Evolutionary conservation across 2,113 vertebrate species (phyloP), one percentile per base, ranked within the genome.

Genomic region (Dromaius novaehollandiae): DNA sequence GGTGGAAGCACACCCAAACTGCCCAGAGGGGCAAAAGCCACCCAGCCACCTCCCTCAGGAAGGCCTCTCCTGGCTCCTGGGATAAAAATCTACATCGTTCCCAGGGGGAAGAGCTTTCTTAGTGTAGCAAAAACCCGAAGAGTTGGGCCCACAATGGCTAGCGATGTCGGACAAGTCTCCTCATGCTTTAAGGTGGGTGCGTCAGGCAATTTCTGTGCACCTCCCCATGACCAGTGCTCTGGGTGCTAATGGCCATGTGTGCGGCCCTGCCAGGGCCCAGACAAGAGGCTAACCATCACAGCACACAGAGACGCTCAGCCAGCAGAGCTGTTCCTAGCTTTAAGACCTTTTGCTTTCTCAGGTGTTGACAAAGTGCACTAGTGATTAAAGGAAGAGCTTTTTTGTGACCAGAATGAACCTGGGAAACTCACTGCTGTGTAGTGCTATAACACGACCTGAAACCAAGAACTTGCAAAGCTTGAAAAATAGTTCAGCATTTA

Each of bases 21-120:
- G 82, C 13, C 26, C 3, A 30, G 46, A 38, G 56, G 56, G 44
- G 46, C n/a, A 70, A 48, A 11, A 75, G 14, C 24, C 16, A 50
- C 9, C 6, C 50, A 48, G 16, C 1, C 0, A 0, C 5, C 10
- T 48, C 48, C 17, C 13, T 5, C 3, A 1, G 7, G 25, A 21
- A 91, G 61, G 61, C 5, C 34, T 24, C 13, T 55, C 30, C 25
- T 80, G 10, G 5, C 73, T 19, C 8, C 25, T 63, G 34, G 36
- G 6, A 21, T 69, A 36, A 58, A 58, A 68, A 64, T 11, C 28
- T 11, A 3, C 28, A 8, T 7, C 42, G 5, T 64, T 38, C 9
- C 28, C 15, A 16, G 34, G 46, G 13, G 10, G 4, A 82, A 71
- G 20, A 68, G 19, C 4, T 60, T 68, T 34, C 58, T 65, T 50